A percentile compares a stretch with the other conserved stretches of the same genome.
Conservation (phyloP, 2,113 vertebrate species). For the Podarcis cretensis region DNA sequence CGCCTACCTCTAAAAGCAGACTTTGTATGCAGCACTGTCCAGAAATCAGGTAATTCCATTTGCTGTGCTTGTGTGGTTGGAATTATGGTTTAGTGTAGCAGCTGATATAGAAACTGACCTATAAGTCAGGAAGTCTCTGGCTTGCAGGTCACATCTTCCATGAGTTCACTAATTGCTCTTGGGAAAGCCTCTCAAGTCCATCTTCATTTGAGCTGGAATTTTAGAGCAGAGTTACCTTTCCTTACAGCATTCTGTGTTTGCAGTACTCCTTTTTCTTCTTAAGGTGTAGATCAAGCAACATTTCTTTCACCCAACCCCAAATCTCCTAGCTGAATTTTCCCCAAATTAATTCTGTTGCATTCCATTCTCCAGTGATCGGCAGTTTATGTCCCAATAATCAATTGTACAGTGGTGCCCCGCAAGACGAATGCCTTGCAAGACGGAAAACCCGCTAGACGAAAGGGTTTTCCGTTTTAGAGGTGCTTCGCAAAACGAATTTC, state of each 20-base stretch:
- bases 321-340: too few relatives aligned
- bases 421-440: too few relatives aligned
- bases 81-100: neutral
- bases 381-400: too few relatives aligned
- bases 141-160: neutral
- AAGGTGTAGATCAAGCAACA: too few relatives aligned
- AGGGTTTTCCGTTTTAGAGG: too few relatives aligned
- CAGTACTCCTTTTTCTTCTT: too few relatives aligned
- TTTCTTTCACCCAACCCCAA: too few relatives aligned
- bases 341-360: too few relatives aligned
- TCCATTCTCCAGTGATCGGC: too few relatives aligned
- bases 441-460: too few relatives aligned
- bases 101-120: neutral
- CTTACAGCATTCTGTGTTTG: neutral
- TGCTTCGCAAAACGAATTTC: too few relatives aligned
- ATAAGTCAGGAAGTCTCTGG: neutral
- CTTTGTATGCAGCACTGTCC: slow-evolving; percentile 88
- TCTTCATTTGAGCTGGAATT: neutral
- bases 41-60: slow-evolving; percentile 84
- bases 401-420: too few relatives aligned
- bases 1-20: slow-evolving; percentile 95
- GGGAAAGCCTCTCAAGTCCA: neutral
- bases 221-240: neutral
- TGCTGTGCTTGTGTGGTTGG: neutral
- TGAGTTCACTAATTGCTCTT: neutral